phyloP scores from a whole-genome alignment of 2,888 invertebrate species.

The Drosophila rellima region DNA sequence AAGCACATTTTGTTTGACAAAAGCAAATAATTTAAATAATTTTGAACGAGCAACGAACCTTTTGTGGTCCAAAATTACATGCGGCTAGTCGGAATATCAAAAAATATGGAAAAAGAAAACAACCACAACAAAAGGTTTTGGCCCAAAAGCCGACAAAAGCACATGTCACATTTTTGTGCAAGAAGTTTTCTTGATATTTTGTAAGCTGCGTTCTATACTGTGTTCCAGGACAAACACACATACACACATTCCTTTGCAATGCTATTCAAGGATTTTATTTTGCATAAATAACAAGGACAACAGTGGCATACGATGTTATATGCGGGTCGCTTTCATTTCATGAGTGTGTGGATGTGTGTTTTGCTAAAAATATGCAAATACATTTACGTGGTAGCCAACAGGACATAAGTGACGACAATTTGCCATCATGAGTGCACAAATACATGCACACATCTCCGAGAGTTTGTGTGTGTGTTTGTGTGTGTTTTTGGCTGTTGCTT shows the following conservation, averaged over 20 bases:
- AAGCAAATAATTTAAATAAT: constrained; percentile 59
- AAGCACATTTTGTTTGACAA: constrained; percentile 34
- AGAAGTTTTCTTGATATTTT: constrained; percentile 64
- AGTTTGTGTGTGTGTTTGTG: neutral
- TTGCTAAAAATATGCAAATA: constrained; percentile 74
- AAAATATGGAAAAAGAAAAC: constrained; percentile 28
- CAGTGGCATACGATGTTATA: constrained; percentile 17
- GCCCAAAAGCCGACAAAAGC: constrained; percentile 69
- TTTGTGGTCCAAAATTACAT: constrained; percentile 33
- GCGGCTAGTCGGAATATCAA: constrained; percentile 29
- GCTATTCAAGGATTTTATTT: constrained; percentile 63
- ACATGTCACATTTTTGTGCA: constrained; percentile 76
- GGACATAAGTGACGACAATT: constrained; percentile 80
- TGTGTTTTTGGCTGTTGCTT: constrained; percentile 10
- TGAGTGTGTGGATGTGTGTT: neutral
- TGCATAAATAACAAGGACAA: constrained; percentile 63
- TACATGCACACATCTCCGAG: neutral
- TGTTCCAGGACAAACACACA: constrained; percentile 19
- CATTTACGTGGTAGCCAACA: constrained; percentile 59
- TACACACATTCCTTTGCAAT: constrained; percentile 8
- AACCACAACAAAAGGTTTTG: constrained; percentile 31
- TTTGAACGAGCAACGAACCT: constrained; percentile 11
- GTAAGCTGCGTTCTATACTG: constrained; percentile 62
- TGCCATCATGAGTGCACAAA: constrained; percentile 56
- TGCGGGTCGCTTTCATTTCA: constrained; percentile 6